Conservation (phyloP, 2,888 invertebrate genomes). For the Phaonia tiefii region DNA sequence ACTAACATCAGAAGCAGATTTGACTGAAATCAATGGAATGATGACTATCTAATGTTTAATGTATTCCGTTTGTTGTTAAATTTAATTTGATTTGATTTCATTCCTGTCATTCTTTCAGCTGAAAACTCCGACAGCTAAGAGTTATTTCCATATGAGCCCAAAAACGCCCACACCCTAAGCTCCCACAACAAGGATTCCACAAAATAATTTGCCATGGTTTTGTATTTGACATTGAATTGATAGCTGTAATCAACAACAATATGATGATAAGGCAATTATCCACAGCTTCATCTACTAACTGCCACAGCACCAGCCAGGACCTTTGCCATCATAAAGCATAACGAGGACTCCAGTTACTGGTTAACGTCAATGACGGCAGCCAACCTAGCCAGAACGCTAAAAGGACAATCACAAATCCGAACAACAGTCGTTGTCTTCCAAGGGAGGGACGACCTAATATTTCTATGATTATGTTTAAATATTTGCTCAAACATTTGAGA, state of each 20-base stretch:
- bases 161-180: background rate
- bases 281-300: slow-evolving; percentile 15
- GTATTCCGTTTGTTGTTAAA: slow-evolving; percentile 59
- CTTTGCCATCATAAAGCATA: slow-evolving; percentile 24
- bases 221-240: slow-evolving; percentile 60
- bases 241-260: slow-evolving; percentile 51
- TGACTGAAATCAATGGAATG: background rate
- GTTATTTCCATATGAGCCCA: slow-evolving; percentile 29
- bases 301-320: slow-evolving; percentile 4
- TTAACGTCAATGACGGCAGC: background rate
- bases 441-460: slow-evolving; percentile 11
- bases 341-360: no score
- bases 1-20: background rate
- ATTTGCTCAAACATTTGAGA: slow-evolving; percentile 27
- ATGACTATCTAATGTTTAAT: slow-evolving; percentile 31
- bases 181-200: slow-evolving; percentile 35
- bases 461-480: slow-evolving; percentile 51
- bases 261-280: slow-evolving; percentile 58
- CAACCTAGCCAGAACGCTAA: background rate
- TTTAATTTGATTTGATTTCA: slow-evolving; percentile 54
- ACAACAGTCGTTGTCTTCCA: background rate
- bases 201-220: slow-evolving; percentile 61
- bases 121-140: slow-evolving; percentile 9
- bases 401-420: background rate
- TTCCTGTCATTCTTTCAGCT: slow-evolving; percentile 16